Conservation (phyloP, 2,797 vertebrate species). For the Hipposideros larvatus region DNA sequence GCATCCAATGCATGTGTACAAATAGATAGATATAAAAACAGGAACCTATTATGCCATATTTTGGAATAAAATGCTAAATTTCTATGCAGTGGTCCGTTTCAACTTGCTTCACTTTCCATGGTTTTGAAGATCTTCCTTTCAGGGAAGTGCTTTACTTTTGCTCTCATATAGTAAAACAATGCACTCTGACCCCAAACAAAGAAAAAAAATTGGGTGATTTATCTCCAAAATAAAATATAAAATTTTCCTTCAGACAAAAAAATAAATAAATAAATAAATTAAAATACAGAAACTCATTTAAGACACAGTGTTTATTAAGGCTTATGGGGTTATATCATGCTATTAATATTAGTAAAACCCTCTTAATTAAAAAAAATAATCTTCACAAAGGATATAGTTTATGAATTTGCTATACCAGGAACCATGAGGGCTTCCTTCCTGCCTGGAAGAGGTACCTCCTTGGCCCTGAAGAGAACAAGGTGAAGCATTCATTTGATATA, state of each 20-base stretch:
- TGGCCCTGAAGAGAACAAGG: neutral
- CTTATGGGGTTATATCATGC: neutral
- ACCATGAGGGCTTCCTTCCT: neutral
- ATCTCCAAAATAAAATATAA: neutral
- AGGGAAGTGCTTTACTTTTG: neutral
- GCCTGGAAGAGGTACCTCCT: neutral
- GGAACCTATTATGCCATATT: neutral
- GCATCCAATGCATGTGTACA: neutral
- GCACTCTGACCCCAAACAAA: neutral
- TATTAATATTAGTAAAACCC: neutral
- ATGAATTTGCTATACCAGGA: neutral
- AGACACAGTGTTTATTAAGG: neutral
- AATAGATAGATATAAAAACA: too few relatives aligned
- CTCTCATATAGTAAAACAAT: neutral
- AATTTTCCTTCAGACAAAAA: constrained; percentile 35
- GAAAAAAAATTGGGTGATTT: neutral
- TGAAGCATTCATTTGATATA: neutral
- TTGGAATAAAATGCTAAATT: neutral
- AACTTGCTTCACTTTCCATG: neutral
- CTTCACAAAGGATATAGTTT: neutral
- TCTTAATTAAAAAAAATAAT: neutral
- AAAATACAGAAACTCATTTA: neutral
- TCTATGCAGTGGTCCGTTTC: neutral
- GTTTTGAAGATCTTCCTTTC: neutral
- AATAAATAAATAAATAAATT: neutral